Evolutionary conservation across 2,888 invertebrate species (phyloP).

Genomic region (Latheticus oryzae): DNA sequence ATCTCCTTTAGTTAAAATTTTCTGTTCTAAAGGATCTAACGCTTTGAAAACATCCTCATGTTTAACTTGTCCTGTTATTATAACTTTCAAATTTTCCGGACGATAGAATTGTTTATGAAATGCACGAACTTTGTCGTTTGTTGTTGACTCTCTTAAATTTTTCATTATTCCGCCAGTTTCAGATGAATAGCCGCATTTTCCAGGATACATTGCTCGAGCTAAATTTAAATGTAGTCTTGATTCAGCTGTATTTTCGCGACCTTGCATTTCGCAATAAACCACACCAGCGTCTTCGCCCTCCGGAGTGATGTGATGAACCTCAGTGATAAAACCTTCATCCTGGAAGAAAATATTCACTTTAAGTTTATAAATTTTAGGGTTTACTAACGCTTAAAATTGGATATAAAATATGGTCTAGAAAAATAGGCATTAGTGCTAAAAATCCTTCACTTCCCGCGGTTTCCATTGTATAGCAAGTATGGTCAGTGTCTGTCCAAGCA

Average conservation of each 20-base stretch:
- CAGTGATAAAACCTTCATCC: conserved; percentile 87
- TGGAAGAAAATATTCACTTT: conserved; percentile 53
- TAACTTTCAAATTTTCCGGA: conserved; percentile 87
- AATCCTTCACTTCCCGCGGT: conserved; percentile 91
- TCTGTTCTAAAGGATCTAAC: conserved; percentile 79
- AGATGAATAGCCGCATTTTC: conserved; percentile 84
- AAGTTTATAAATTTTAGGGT: conserved; percentile 1
- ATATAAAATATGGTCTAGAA: conserved; percentile 88
- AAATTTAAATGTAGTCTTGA: conserved; percentile 75
- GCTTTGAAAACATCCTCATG: conserved; percentile 80
- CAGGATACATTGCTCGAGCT: conserved; percentile 80
- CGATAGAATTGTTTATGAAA: conserved; percentile 90
- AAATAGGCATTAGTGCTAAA: conserved; percentile 88
- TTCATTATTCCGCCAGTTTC: conserved; percentile 88
- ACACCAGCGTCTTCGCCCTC: conserved; percentile 93
- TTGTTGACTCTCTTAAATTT: conserved; percentile 84
- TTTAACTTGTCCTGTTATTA: conserved; percentile 85
- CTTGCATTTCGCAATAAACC: conserved; percentile 97
- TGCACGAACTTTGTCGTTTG: conserved; percentile 81
- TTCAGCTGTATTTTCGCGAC: conserved; percentile 83
- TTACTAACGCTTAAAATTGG: conserved; percentile 81
- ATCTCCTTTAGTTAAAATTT: conserved; percentile 75
- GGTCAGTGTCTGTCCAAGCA: conserved; percentile 89
- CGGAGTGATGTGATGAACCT: conserved; percentile 91
- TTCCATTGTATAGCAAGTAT: conserved; percentile 90